Evolutionary conservation across 2,113 vertebrate genomes (phyloP).

Genomic region (Triplophysa dalaica): DNA sequence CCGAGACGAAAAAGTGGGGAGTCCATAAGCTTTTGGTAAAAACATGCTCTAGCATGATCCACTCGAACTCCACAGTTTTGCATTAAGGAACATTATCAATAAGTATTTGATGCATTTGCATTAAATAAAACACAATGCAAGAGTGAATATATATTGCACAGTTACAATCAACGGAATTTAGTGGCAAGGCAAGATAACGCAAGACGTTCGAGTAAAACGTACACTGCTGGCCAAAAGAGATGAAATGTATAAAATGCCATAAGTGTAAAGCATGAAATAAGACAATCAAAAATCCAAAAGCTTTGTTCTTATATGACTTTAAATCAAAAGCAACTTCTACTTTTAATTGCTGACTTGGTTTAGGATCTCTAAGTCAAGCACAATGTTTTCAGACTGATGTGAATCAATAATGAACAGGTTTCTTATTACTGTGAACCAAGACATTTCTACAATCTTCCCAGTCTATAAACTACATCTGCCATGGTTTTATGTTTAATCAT

Average conservation of each 20-base stretch:
- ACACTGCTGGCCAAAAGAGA: background rate
- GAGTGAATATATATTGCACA: slow-evolving; percentile 40
- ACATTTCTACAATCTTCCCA: too few species aligned
- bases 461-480: too few species aligned
- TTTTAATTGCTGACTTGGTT: background rate
- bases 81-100: background rate
- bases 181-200: slow-evolving; percentile 11
- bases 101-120: slow-evolving; percentile 5
- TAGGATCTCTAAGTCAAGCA: too few species aligned
- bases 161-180: slow-evolving; percentile 25
- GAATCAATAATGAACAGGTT: too few species aligned
- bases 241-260: background rate
- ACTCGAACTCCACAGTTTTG: slow-evolving; percentile 27
- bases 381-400: too few species aligned
- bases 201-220: slow-evolving; percentile 10
- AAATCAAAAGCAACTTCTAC: background rate
- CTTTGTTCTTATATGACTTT: slow-evolving; percentile 26
- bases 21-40: background rate
- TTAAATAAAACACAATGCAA: slow-evolving; percentile 26
- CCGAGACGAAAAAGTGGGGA: background rate
- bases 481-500: too few species aligned
- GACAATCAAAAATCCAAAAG: slow-evolving; percentile 21
- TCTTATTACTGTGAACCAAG: too few species aligned
- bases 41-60: background rate
- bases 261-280: background rate